A percentile compares a stretch with the other conserved stretches of the same genome.
Evolutionary conservation across 2,113 vertebrate species (phyloP).

Genomic region (Caretta caretta): DNA sequence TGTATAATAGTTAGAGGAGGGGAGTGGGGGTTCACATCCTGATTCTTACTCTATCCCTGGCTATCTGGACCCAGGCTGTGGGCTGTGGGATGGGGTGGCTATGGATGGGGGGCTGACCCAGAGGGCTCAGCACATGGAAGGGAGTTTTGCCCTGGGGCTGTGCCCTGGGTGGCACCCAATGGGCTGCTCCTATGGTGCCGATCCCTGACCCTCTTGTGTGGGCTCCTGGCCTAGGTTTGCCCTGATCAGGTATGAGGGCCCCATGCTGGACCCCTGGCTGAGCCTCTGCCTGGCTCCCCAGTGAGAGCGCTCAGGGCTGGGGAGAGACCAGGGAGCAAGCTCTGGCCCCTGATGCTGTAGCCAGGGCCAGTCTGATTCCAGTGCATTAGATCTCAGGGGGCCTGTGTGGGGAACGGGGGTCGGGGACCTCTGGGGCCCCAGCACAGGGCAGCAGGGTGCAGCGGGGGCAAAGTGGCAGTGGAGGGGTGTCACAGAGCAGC

Average conservation of each 20-base stretch:
- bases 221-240: too few species aligned
- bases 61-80: too few species aligned
- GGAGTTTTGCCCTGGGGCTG: background rate
- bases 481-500: background rate
- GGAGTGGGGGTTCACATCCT: background rate
- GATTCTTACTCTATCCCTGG: background rate
- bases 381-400: background rate
- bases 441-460: background rate
- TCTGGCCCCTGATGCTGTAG: background rate
- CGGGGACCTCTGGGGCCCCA: too few species aligned
- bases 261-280: too few species aligned
- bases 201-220: too few species aligned
- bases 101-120: too few species aligned
- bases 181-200: too few species aligned
- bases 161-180: background rate
- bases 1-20: background rate
- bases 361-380: background rate
- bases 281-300: background rate
- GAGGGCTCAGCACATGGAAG: too few species aligned
- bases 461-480: too few species aligned
- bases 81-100: background rate
- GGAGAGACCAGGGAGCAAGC: background rate
- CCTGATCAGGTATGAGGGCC: too few species aligned
- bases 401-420: too few species aligned
- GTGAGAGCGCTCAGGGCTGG: fast-evolving